Percentiles rank a stretch among this genome's conserved stretches.
Evolutionary conservation across 2,888 invertebrate species (phyloP).

Genomic region (Dryobotodes eremita): DNA sequence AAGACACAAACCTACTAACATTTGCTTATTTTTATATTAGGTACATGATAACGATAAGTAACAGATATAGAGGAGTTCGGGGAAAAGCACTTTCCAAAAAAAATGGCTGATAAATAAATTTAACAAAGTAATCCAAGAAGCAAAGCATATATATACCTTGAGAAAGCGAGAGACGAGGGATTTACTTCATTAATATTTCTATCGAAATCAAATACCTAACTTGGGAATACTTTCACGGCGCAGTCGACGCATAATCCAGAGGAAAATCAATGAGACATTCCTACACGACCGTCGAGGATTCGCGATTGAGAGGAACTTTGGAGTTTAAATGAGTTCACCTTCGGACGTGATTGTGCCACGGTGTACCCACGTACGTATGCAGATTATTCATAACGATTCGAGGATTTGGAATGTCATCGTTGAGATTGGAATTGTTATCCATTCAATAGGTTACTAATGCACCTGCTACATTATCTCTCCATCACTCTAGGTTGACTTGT

Average conservation of each 20-base stretch:
- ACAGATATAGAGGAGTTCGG: neutral
- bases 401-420: constrained; percentile 7
- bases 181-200: constrained; percentile 85
- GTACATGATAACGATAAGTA: neutral
- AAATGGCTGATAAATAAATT: constrained; percentile 30
- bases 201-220: constrained; percentile 79
- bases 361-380: constrained; percentile 58
- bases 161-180: constrained; percentile 66
- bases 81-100: constrained; percentile 23
- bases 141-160: neutral
- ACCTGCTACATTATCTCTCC: neutral
- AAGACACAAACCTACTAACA: neutral
- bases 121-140: constrained; percentile 8
- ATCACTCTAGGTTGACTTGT: neutral
- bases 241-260: constrained; percentile 78
- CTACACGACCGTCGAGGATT: constrained; percentile 79
- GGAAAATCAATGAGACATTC: constrained; percentile 85
- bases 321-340: constrained; percentile 79
- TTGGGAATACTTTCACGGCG: constrained; percentile 86
- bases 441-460: constrained; percentile 1
- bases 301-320: constrained; percentile 77
- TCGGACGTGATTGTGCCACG: constrained; percentile 72
- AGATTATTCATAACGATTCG: constrained; percentile 38
- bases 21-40: neutral
- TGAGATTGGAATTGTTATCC: constrained; percentile 12